Base-by-base conservation (phyloP, 2,113 vertebrate species). In the Gymnarchus niloticus region DNA sequence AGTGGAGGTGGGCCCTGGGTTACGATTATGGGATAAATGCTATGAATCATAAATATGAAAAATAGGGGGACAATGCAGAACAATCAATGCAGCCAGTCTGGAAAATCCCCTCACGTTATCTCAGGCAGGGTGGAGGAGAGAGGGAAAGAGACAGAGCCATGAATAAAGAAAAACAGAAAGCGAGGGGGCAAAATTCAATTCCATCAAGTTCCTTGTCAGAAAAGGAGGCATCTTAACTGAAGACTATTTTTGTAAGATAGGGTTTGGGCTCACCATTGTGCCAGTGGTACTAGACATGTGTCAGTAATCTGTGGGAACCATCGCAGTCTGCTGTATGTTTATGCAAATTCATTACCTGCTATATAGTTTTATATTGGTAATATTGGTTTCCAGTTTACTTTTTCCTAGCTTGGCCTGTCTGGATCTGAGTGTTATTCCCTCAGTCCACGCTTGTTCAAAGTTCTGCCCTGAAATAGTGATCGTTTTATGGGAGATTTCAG, bases 171-270 rank as follows among this genome's bases (percentile, higher is more conserved):
- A 81, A 51, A 28, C 48, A 81, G 77, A 3, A 51, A 49, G 77
- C 48, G 46, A 81, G 44, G 46, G 6, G 77, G 77, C 41, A n/a
- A 41, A 49, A 80, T 48, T 80, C 41, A 80, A 48, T 49, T 80
- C 46, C 9, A 37, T 80, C 77, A 25, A 51, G 77, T 81, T 51
- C n/a, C 48, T 81, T n/a, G 23, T 44, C 77, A 81, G 48, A 28
- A 81, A 81, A 81, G 48, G 77, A 33, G 48, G n/a, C 10, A 48
- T 81, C 48, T 81, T 81, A 81, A 81, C 21, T 51, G 77, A 80
- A 51, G 23, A 28, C 44, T 28, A 23, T 51, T 6, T 21, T 23
- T 3, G 77, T 81, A 48, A 81, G 12, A 81, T 73, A n/a, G 65
- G 61, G 61, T 69, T 69, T 69, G 25, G 28, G 65, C 14, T 41